Base-by-base conservation (phyloP, 2,113 vertebrate species). In the Tragelaphus imberbis region DNA sequence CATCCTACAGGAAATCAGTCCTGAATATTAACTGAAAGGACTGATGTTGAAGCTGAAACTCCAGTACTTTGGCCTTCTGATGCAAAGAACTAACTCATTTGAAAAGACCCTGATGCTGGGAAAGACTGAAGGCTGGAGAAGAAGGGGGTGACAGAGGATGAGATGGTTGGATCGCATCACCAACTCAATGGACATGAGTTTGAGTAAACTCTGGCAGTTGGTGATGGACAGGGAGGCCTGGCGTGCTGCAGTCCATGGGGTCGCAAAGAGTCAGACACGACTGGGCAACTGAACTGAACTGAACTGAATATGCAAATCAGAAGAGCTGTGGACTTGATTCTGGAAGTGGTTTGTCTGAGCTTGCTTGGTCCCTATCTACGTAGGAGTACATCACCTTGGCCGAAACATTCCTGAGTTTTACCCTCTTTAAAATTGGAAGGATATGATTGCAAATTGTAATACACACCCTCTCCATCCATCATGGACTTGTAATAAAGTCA, bases 381-480 rank as follows among this genome's bases (percentile, higher is more conserved):
- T 71, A 44, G 51, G 55, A 84, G 71, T 80, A 40, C 0, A 21
- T 56, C 30, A 85, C 58, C 13, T 82, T 49, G 25, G 56, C 81
- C 16, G 30, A 55, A 71, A 47, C 25, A 53, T 59, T 90, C 27
- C 75, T 81, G 19, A 93, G 28, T 65, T 88, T 89, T 90, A 2
- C 55, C 40, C 12, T 95, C 89, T 88, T 7, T 95, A 55, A 88
- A 81, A 68, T n/a, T 56, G 17, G 28, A 79, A 95, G 40, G 8
- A 19, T 33, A 59, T 80, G 33, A 55, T 61, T 84, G 17, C 4
- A 81, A 90, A 61, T 85, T 47, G 14, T 2, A 1, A 25, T 79
- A 53, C 1, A 80, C 10, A 28, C 9, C 7, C 44, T 44, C 49
- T 75, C 10, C 40, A 25, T 94, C 30, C 47, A 16, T 94, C 58